Base-by-base conservation (phyloP, 2,797 vertebrate species). In the Sardinella longiceps region DNA sequence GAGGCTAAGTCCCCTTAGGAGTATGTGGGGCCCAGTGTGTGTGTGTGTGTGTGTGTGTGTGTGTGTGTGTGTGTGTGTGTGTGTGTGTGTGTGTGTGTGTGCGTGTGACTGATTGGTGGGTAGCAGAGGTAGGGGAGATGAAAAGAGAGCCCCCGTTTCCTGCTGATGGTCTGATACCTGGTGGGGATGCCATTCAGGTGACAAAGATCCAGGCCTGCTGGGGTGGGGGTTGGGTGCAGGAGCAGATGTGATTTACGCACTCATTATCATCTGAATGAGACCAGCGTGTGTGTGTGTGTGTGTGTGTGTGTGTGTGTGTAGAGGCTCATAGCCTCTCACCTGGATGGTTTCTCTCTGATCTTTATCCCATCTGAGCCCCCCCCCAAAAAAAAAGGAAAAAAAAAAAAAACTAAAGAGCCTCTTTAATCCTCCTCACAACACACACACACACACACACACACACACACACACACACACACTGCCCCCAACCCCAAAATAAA, bases 211-310 rank as follows among this genome's bases (percentile, higher is more conserved):
- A 92, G 93, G 94, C 96, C 88, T 95, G 94, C 90, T 94, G 94
- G 95, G 85, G 56, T 77, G 43, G 53, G 80, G 82, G 1, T 0
- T 87, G 88, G 95, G 95, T 53, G 51, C 51, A 96, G 96, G 96
- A 97, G 97, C 98, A 99, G 98, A 98, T 99, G 98, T 97, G 97
- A 96, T 97, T 98, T 97, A 97, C 96, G 95, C 96, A 95, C 96
- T 98, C 97, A 99, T 99, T 99, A 99, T 95, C 97, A 99, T 98
- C 95, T 98, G 97, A 99, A 99, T 98, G 96, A 96, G 96, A 94
- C 89, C 90, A 18, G 87, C 87, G 89, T 85, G 87, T 85, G 84
- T 86, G 89, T 85, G 87, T 85, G 84, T 85, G 86, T 81, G 88
- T 28, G 5, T 28, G 60, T 88, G 89, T 85, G 87, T 86, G 84